Evolutionary conservation across 2,797 vertebrate genomes (phyloP), one percentile per base, ranked within the genome.

Genomic region (Catharus ustulatus): DNA sequence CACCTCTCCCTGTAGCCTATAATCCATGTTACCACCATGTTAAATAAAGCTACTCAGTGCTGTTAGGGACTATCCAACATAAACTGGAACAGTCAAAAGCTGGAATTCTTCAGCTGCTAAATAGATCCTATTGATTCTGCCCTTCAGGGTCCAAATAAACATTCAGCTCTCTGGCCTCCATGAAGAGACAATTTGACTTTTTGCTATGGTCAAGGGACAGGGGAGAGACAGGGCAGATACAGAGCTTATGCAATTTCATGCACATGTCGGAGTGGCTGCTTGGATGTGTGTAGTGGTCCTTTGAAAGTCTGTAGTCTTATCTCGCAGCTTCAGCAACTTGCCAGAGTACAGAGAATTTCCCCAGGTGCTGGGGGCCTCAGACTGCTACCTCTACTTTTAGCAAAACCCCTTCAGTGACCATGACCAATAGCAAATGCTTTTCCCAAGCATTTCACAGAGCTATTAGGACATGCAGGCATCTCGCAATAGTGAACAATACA

Each of bases 401-500:
- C 48, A 59, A 89, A 89, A 11, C 2, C 34, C 4, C 20, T 89
- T 82, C 59, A 46, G 30, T 3, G 1, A 7, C 49, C 2, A 1
- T 73, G 59, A 38, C 43, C 46, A 57, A 9, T 8, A 54, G 71
- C 36, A 46, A 45, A 43, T 7, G 6, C 13, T 24, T 73, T 74
- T 42, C 24, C 42, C 46, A 87, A 46, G 55, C 5, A 40, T 82
- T 91, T 79, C 63, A 73, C 38, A 73, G 51, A 16, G 8, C 10
- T 68, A 1, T 59, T 49, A 38, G 36, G 16, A n/a, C 2, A 1
- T 1, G 1, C 11, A 22, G 11, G 2, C 15, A 24, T 24, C 55
- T 79, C 42, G 14, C 52, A 78, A 3, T 6, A 27, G 11, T 29
- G 45, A 84, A 14, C 68, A 63, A 16, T 30, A 38, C 16, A 69